phyloP scores from a whole-genome alignment of 2,888 invertebrate genomes.

The Lasioglossum oenotherae region DNA sequence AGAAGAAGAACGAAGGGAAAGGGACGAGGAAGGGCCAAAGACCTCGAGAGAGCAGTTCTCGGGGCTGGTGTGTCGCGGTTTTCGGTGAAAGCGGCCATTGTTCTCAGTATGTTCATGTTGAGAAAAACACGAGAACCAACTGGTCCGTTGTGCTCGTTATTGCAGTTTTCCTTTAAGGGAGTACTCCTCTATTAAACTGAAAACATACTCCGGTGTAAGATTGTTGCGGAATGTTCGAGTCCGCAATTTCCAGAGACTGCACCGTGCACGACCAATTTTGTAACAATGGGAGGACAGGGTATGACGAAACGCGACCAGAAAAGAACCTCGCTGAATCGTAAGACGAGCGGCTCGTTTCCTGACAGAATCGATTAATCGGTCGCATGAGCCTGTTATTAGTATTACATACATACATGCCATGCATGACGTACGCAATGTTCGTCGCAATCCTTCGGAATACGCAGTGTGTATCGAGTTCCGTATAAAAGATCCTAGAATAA shows the following conservation, averaged over 20 bases:
- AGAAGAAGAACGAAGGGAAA: constrained; percentile 23
- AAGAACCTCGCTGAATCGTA: neutral
- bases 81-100: constrained; percentile 69
- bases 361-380: neutral
- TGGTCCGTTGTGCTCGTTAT: neutral
- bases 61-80: constrained; percentile 45
- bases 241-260: neutral
- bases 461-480: neutral
- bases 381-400: neutral
- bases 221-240: neutral
- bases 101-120: constrained; percentile 24
- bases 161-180: neutral
- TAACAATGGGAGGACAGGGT: constrained; percentile 6
- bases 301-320: constrained; percentile 13
- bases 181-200: neutral
- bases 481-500: no score
- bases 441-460: neutral
- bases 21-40: constrained; percentile 56
- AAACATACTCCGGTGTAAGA: neutral
- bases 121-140: constrained; percentile 27
- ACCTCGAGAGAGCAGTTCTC: constrained; percentile 39
- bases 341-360: neutral
- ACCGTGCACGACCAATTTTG: neutral
- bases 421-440: neutral
- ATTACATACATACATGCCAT: neutral